phyloP scores from a whole-genome alignment of 2,797 vertebrate species.

The Esox lucius region DNA sequence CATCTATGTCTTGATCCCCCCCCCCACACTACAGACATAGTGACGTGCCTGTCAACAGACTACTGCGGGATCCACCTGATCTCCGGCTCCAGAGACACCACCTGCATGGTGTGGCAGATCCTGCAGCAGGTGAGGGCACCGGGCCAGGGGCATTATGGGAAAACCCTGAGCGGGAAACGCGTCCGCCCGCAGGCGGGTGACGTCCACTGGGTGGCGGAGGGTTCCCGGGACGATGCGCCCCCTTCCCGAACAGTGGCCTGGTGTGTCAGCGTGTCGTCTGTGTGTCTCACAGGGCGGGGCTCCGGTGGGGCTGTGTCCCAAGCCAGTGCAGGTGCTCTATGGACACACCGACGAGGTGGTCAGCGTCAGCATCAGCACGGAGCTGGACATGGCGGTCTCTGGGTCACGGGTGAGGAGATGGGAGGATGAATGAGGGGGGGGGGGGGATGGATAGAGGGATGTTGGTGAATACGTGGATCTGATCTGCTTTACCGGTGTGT shows the following conservation, averaged over 20 bases:
- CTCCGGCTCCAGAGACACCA: constrained; percentile 93
- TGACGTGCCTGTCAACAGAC: constrained; percentile 93
- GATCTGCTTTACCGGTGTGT: neutral
- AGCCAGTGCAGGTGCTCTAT: constrained; percentile 92
- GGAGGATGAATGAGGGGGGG: neutral
- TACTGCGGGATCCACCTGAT: constrained; percentile 94
- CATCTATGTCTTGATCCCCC: too few relatives aligned
- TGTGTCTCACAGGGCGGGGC: constrained; percentile 79
- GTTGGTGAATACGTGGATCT: neutral
- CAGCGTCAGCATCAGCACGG: constrained; percentile 91
- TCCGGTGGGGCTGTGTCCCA: constrained; percentile 84
- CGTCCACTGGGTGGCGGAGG: too few relatives aligned
- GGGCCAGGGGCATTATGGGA: neutral
- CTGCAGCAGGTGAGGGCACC: constrained; percentile 83
- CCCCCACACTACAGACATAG: constrained; percentile 87
- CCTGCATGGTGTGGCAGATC: constrained; percentile 97
- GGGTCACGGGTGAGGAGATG: constrained; percentile 84
- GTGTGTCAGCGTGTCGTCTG: constrained; percentile 12
- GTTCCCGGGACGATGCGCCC: too few relatives aligned
- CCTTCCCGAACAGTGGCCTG: too few relatives aligned
- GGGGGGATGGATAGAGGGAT: neutral
- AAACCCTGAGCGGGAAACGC: neutral
- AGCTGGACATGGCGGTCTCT: constrained; percentile 94
- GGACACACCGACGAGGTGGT: constrained; percentile 91
- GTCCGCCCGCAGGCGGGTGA: too few relatives aligned